Base-by-base conservation (phyloP, 2,797 vertebrate species). In the Sebastes elongatus region DNA sequence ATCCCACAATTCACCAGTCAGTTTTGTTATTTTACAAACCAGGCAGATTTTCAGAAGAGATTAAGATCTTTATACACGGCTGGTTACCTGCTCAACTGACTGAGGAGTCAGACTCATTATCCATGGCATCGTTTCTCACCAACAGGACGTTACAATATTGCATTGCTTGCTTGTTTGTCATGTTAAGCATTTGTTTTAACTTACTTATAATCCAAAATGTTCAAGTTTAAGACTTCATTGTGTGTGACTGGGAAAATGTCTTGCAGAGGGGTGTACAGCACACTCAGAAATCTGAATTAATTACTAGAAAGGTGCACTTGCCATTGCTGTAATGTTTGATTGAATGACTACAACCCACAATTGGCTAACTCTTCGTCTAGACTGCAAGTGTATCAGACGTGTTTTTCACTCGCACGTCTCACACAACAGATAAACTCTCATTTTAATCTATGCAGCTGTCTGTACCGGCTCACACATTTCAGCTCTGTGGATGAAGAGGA, bases 1-100 rank as follows among this genome's bases (percentile, higher is more conserved):
- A 49, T 78, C 60, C 66, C 22, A 65, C 27, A 68, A 56, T 61
- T 74, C 64, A 32, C 32, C 65, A n/a, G n/a, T 76, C 35, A 74
- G 7, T 56, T 56, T 53, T 68, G 11, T 14, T 28, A 14, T 61
- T 67, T 71, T 6, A 80, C 8, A 42, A 56, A 10, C 20, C 8
- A 4, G 25, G 8, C 46, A 27, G 32, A 56, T 53, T 57, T 76
- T 35, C 32, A 56, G 63, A 57, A 32, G 27, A 55, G 22, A 71
- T 28, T 73, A 42, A 57, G 57, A 66, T 65, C 67, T 66, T 32
- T 28, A 6, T 9, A 38, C 20, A 62, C 2, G 57, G 53, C 59
- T 35, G 10, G n/a, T 32, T 32, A 38, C 35, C 32, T 53, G 74
- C n/a, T 70, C 13, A 7, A 52, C 10, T 63, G 62, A 11, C 55